phyloP scores from a whole-genome alignment of 2,113 vertebrate species.

The Podilymbus podiceps region DNA sequence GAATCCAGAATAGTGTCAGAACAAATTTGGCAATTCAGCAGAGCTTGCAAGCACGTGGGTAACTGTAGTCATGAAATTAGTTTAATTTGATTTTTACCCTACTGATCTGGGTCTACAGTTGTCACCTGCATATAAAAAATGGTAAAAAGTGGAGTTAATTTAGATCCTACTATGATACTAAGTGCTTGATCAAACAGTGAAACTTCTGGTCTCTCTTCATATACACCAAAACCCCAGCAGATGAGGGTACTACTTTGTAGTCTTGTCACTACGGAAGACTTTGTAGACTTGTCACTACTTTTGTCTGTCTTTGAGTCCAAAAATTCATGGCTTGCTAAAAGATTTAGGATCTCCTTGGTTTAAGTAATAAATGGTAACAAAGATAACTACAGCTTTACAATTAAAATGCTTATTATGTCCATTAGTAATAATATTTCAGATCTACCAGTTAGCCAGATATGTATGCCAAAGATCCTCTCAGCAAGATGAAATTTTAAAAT shows the following conservation, averaged over 20 bases:
- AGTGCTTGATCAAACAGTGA: not conserved
- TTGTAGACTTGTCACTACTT: not conserved
- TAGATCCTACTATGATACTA: not conserved
- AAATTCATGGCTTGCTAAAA: not conserved
- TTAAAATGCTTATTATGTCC: not conserved
- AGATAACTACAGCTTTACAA: not conserved
- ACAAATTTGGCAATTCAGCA: not conserved
- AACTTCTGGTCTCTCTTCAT: not conserved
- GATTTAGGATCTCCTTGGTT: not conserved
- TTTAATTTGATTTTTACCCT: not conserved
- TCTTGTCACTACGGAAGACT: not conserved
- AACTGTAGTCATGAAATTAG: not conserved
- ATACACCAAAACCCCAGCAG: not conserved
- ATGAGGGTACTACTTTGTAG: not conserved
- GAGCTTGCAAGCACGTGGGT: not conserved
- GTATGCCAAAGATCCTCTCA: not conserved
- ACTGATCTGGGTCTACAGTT: not conserved
- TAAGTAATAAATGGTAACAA: not conserved
- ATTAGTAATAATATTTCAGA: not conserved
- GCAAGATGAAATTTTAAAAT: not conserved
- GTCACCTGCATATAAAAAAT: not conserved
- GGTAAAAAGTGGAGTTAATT: not conserved
- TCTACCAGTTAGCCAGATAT: not conserved
- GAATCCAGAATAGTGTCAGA: not conserved
- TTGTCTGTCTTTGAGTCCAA: not conserved